A percentile compares a stretch with the other conserved stretches of the same genome.
These are phyloP conservation scores for Azorinus chamasolen DNA, from an alignment of 2,888 invertebrate genomes.

Conservation along the genomic window DNA sequence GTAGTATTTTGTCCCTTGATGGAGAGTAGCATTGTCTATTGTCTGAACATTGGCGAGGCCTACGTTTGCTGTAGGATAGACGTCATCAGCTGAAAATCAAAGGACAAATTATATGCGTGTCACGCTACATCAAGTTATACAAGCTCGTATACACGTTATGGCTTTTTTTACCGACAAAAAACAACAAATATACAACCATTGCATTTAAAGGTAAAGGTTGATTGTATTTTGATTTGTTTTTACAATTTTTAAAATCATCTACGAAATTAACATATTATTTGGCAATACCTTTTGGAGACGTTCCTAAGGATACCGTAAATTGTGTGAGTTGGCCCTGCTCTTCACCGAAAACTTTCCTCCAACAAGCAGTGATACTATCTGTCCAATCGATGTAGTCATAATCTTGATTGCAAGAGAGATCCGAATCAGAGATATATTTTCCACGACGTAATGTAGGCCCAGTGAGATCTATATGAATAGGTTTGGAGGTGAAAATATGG, in stretches of 20 bases:
- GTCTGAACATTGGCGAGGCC: conserved; percentile 31
- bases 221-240: no score
- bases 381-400: conserved; percentile 61
- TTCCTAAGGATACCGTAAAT: conserved; percentile 43
- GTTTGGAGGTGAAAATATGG: conserved; percentile 40
- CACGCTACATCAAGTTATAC: neutral
- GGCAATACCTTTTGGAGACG: conserved; percentile 41
- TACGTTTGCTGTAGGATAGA: conserved; percentile 20
- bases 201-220: no score
- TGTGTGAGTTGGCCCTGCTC: conserved; percentile 29
- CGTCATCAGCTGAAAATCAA: conserved; percentile 52
- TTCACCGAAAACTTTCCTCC: conserved; percentile 58
- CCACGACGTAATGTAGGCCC: conserved; percentile 60
- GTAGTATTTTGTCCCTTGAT: conserved; percentile 59
- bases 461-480: conserved; percentile 61
- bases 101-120: neutral
- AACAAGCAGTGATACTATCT: conserved; percentile 61
- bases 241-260: no score
- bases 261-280: no score
- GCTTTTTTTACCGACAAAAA: no score
- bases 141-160: no score
- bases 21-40: conserved; percentile 30
- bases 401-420: conserved; percentile 51
- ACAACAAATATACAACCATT: no score
- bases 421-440: conserved; percentile 56